Percentiles rank a stretch among this genome's conserved stretches.
Evolutionary conservation across 2,888 invertebrate genomes (phyloP).

Genomic region (Drosophila cracens): DNA sequence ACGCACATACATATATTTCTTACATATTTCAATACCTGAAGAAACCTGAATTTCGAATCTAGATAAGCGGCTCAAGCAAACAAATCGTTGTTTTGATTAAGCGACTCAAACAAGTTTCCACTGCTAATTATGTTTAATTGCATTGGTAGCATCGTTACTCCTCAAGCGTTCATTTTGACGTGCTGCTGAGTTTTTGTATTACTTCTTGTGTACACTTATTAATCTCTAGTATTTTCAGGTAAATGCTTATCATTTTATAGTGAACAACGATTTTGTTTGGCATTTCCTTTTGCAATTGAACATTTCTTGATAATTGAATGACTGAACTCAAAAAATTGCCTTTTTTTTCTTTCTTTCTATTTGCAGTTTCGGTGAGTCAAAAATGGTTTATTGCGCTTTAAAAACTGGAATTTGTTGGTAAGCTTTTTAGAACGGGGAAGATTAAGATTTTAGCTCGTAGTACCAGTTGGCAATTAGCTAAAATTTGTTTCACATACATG

Average conservation of each 20-base stretch:
- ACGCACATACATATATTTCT: constrained; percentile 9
- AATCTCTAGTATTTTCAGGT: not conserved
- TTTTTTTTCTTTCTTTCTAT: constrained; percentile 33
- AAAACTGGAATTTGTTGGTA: constrained; percentile 4
- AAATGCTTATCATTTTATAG: not conserved
- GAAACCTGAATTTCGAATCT: constrained; percentile 21
- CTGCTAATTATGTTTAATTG: constrained; percentile 13
- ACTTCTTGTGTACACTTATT: not conserved
- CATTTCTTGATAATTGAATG: constrained; percentile 33
- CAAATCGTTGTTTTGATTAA: constrained; percentile 25
- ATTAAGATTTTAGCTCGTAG: not conserved
- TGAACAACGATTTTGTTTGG: constrained; percentile 23
- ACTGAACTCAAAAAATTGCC: constrained; percentile 17
- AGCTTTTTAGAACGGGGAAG: not conserved
- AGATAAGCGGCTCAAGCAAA: constrained; percentile 33
- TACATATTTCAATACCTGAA: not conserved
- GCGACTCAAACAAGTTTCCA: constrained; percentile 30
- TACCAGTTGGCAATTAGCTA: not conserved
- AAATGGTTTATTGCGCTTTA: not conserved
- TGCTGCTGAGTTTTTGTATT: not conserved
- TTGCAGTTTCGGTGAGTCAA: constrained; percentile 75
- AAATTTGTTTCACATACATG: not conserved
- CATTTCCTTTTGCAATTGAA: constrained; percentile 48
- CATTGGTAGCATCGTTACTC: constrained; percentile 1
- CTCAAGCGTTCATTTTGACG: not conserved